These are phyloP conservation scores for Apotomis capreana DNA, from an alignment of 2,888 invertebrate species.

Conservation along the genomic window DNA sequence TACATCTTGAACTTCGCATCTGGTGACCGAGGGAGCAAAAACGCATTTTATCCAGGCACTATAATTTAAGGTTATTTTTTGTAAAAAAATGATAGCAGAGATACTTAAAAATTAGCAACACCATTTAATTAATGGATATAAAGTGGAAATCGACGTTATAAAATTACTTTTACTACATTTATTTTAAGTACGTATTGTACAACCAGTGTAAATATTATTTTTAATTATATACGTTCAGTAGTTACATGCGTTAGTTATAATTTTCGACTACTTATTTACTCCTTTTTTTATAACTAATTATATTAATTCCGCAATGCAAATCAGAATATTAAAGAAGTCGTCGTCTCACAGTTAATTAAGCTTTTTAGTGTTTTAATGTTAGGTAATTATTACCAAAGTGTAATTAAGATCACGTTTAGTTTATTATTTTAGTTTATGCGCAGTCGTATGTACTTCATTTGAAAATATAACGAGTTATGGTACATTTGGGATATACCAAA, in stretches of 20 bases:
- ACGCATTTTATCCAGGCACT: slow-evolving; percentile 4
- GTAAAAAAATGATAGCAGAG: slow-evolving; percentile 35
- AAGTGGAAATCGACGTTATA: slow-evolving; percentile 3
- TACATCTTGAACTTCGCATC: not conserved
- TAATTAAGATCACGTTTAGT: slow-evolving; percentile 78
- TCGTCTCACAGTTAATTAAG: slow-evolving; percentile 65
- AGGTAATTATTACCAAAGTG: slow-evolving; percentile 82
- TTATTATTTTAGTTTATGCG: slow-evolving; percentile 49
- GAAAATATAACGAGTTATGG: slow-evolving; percentile 11
- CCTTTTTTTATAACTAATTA: slow-evolving; percentile 49
- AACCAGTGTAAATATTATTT: slow-evolving; percentile 41
- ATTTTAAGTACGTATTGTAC: slow-evolving; percentile 31
- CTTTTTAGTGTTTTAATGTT: slow-evolving; percentile 63
- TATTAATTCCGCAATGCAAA: slow-evolving; percentile 45
- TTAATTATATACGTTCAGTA: slow-evolving; percentile 38
- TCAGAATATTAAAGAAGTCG: slow-evolving; percentile 40
- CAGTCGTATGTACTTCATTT: slow-evolving; percentile 33
- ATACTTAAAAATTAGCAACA: slow-evolving; percentile 37
- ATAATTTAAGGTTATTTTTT: slow-evolving; percentile 16
- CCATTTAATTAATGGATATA: slow-evolving; percentile 21
- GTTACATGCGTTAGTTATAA: slow-evolving; percentile 30
- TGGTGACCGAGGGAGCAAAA: not conserved
- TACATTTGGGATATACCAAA: not conserved
- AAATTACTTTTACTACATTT: slow-evolving; percentile 6
- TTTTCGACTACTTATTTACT: slow-evolving; percentile 30